Base-by-base conservation (phyloP, 2,797 vertebrate genomes). In the Gadopsis marmoratus region DNA sequence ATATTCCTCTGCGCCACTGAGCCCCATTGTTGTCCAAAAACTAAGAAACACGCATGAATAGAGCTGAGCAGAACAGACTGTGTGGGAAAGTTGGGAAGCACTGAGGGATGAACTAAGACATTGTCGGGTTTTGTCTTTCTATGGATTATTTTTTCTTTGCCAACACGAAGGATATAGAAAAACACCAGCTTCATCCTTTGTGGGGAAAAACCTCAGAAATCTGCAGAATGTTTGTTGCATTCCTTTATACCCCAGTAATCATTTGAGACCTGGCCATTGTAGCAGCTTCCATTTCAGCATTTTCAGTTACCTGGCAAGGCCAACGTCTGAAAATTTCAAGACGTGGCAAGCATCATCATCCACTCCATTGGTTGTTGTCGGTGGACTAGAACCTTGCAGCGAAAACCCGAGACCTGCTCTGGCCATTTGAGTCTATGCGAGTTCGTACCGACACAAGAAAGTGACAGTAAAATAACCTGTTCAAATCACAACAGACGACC, bases 331-430 rank as follows among this genome's bases (percentile, higher is more conserved):
- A 41, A 29, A 41, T 45, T 63, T 63, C 48, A 47, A n/a, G 41
- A 39, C 11, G 64, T 16, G 16, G 17, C 6, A 11, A 61, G 33
- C 11, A 37, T 45, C 29, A 68, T 63, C 29, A n/a, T 66, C 51
- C 2, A 9, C n/a, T 51, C 26, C 8, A 21, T 19, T 0, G 4
- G 47, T 7, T 26, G 1, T 8, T 0, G 1, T 8, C 0, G 0
- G 2, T 31, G 23, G 10, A 48, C 7, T 0, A 43, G 11, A 67
- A 21, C 13, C 61, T 51, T 58, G 43, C 66, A 33, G 48, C 3
- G 0, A 71, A 71, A 31, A 26, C 26, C 1, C 2, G 4, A 55
- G 19, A 68, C 8, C 16, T 48, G 35, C 23, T 58, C 17, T 43
- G 12, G 19, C 3, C 43, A 45, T 63, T 69, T 60, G 1, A 33